Evolutionary conservation across 2,113 vertebrate species (phyloP).

Genomic region (Cettia cetti): DNA sequence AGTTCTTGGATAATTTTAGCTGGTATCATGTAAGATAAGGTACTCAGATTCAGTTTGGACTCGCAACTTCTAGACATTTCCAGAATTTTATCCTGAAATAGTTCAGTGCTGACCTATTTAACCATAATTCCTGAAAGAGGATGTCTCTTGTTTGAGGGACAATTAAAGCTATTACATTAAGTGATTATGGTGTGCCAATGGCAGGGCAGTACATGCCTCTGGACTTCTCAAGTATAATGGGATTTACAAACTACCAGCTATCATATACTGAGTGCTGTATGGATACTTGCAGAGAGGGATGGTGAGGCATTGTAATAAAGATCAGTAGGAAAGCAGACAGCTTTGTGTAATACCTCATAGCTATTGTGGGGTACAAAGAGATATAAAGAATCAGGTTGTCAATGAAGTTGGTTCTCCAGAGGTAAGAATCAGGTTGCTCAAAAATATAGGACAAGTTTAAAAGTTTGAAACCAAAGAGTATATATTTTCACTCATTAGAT

Average conservation of each 20-base stretch:
- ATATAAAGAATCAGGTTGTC: not conserved
- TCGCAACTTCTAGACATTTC: rapidly evolving
- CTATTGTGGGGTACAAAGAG: not conserved
- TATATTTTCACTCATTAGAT: not conserved
- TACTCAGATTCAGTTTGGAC: not conserved
- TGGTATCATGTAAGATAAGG: not conserved
- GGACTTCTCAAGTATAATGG: not conserved
- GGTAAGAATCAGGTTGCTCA: not conserved
- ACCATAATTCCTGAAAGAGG: not conserved
- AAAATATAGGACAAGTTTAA: not conserved
- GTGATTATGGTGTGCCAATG: not conserved
- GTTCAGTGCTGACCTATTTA: not conserved
- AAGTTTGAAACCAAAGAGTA: not conserved
- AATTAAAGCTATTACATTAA: not conserved
- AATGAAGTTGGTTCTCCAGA: not conserved
- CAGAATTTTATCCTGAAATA: not conserved
- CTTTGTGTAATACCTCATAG: not conserved
- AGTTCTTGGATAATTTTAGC: not conserved
- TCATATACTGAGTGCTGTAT: not conserved
- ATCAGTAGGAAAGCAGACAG: not conserved
- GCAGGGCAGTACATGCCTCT: not conserved
- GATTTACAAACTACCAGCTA: not conserved
- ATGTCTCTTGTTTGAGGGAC: not conserved
- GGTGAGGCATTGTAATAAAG: not conserved
- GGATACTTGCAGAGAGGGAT: not conserved